A percentile compares a stretch with the other conserved stretches of the same genome.
These are phyloP conservation scores for Thaumetopoea pityocampa DNA, from an alignment of 1,140 invertebrate genomes.

Conservation along the genomic window DNA sequence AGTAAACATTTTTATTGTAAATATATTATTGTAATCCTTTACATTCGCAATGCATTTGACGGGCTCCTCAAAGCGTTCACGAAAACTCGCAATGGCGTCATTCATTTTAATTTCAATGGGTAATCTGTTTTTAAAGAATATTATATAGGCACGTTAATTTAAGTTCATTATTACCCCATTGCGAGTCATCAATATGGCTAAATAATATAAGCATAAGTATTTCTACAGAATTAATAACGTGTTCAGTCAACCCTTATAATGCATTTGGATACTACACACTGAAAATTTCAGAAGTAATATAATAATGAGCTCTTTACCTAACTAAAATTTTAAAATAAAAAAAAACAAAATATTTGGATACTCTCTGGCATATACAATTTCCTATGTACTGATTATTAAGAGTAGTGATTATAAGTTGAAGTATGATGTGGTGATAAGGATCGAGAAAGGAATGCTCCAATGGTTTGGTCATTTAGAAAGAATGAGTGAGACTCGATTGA, in stretches of 20 bases:
- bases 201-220: constrained; percentile 38
- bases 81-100: constrained; percentile 23
- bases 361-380: constrained; percentile 3
- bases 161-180: constrained; percentile 11
- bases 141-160: constrained; percentile 21
- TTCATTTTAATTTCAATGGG: constrained; percentile 3
- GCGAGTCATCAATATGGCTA: constrained; percentile 28
- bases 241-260: constrained; percentile 35
- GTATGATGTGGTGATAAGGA: too few relatives aligned
- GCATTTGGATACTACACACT: constrained; percentile 32
- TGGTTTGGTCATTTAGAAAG: too few relatives aligned
- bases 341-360: constrained; percentile 1
- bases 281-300: constrained; percentile 22
- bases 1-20: constrained; percentile 74
- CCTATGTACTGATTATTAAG: background rate
- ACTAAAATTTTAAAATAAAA: background rate
- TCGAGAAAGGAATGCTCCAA: too few relatives aligned
- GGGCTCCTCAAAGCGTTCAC: constrained; percentile 35
- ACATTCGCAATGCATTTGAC: constrained; percentile 51
- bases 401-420: too few relatives aligned
- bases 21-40: constrained; percentile 71
- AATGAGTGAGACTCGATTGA: too few relatives aligned
- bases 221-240: constrained; percentile 28
- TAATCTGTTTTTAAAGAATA: constrained; percentile 8
- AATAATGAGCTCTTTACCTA: constrained; percentile 30